Base-by-base conservation (phyloP, 2,888 invertebrate genomes). In the Euzetes globulus region DNA sequence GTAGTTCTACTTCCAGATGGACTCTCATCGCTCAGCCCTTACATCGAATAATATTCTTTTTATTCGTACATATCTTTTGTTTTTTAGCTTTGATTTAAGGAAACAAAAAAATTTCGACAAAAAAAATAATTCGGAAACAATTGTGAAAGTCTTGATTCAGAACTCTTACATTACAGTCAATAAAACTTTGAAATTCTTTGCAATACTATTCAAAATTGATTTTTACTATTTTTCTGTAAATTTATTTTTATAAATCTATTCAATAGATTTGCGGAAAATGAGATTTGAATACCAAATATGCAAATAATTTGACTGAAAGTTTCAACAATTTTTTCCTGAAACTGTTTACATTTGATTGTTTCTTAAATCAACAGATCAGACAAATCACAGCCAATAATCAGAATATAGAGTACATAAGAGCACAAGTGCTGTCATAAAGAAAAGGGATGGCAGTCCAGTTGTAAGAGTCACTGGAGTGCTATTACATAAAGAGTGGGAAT, bases 271-370 rank as follows among this genome's bases (percentile, higher is more conserved):
- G 25, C 3, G 22, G 25, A 55, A 58, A 58, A 7, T 29, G 27
- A 58, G 29, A 58, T 58, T 58, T 58, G 58, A 58, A 58, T 58
- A 58, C 58, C 2, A 58, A 58, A 58, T 58, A 58, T 58, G 58
- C 58, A 58, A 58, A 58, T 27, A 55, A 22, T 27, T 29, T 2
- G 15, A 22, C 11, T 58, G 25, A 58, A 27, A 4, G 13, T 27
- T 58, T 13, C 25, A 25, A 55, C n/a, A 22, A 52, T 52, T 52
- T 52, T 19, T n/a, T 52, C 19, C 25, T 13, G 11, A 9, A 41
- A 41, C 11, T 55, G 7, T 55, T 55, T 19, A 7, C 13, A 55
- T 55, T 55, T 58, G 58, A 58, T 58, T 22, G 55, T 1, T 7
- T 25, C 27, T 22, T 27, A 22, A 58, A 58, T 27, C 37, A 65